Base-by-base conservation (phyloP, 2,797 vertebrate species). In the Clangula hyemalis region DNA sequence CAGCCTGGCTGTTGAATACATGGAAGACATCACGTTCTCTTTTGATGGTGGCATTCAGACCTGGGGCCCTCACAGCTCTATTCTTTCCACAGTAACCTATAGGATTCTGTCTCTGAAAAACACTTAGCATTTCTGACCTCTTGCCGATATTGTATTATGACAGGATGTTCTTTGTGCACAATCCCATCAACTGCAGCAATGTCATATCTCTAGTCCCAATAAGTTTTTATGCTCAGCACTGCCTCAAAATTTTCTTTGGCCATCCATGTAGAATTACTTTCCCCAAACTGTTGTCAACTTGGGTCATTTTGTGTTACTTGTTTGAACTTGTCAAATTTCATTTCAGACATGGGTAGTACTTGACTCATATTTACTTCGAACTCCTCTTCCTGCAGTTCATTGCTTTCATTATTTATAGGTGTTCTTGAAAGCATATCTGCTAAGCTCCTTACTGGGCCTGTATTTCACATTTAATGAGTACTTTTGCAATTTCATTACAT, bases 391-490 rank as follows among this genome's bases (percentile, higher is more conserved):
- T 92, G 92, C 89, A 87, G 89, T 92, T 95, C 87, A 94, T 93
- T 95, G 95, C 92, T 95, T 95, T 95, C 94, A 93, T 97, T 95
- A 95, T 93, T 97, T 96, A 94, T 94, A 95, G 95, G 91, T 95
- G 89, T 95, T 97, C 96, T 97, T 94, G 90, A 89, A 95, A 95
- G 84, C 81, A 5, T 90, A 88, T 94, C 96, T 92, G 84, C 94
- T 95, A 70, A 93, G 87, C 92, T 95, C 92, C 86, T 94, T 95
- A 91, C 96, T 92, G 88, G 91, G 69, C 73, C 94, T 94, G 94
- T 94, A 94, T 97, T 97, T 96, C 95, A 96, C 81, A 81, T 97
- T 96, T 96, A 95, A 97, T 96, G 92, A 95, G 91, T 85, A 95
- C 76, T 95, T 95, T 94, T 85, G 92, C 93, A 82, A 96, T 97